These are phyloP conservation scores for Neodontobutis hainanensis DNA, from an alignment of 2,113 vertebrate genomes.

Conservation along the genomic window DNA sequence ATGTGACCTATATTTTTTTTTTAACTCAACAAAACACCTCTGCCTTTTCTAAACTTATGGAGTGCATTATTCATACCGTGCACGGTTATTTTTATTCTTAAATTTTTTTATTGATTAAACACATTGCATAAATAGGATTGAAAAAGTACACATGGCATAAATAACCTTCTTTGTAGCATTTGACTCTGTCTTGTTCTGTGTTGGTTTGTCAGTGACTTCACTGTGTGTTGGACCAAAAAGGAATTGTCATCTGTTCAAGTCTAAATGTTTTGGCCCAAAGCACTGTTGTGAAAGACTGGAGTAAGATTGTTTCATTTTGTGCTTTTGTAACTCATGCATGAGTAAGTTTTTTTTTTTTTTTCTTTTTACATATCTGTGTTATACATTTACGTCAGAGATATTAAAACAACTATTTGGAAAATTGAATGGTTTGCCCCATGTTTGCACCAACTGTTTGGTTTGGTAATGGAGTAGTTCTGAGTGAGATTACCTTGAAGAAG, in stretches of 20 bases:
- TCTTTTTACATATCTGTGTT: constrained; percentile 11
- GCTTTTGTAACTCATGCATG: constrained; percentile 34
- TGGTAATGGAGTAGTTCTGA: neutral
- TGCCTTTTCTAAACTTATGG: too few relatives aligned
- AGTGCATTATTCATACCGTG: too few relatives aligned
- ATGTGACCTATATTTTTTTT: too few relatives aligned
- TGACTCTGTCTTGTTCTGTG: too few relatives aligned
- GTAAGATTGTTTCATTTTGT: constrained; percentile 37
- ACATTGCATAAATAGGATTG: too few relatives aligned
- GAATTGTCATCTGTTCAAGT: neutral
- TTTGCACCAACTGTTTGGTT: neutral
- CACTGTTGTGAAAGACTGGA: constrained; percentile 9
- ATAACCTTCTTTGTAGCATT: too few relatives aligned
- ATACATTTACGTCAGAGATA: constrained; percentile 34
- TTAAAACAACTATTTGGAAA: constrained; percentile 34
- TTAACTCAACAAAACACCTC: too few relatives aligned
- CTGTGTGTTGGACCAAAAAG: neutral
- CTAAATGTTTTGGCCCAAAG: neutral
- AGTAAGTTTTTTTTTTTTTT: constrained; percentile 55
- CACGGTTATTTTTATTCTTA: too few relatives aligned
- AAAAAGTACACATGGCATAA: too few relatives aligned
- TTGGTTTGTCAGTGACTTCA: too few relatives aligned
- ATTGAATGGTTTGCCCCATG: neutral
- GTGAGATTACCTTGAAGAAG: too few relatives aligned
- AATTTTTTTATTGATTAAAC: too few relatives aligned